Conservation (phyloP, 2,888 invertebrate species). For the Drosophila pseudotakahashii region DNA sequence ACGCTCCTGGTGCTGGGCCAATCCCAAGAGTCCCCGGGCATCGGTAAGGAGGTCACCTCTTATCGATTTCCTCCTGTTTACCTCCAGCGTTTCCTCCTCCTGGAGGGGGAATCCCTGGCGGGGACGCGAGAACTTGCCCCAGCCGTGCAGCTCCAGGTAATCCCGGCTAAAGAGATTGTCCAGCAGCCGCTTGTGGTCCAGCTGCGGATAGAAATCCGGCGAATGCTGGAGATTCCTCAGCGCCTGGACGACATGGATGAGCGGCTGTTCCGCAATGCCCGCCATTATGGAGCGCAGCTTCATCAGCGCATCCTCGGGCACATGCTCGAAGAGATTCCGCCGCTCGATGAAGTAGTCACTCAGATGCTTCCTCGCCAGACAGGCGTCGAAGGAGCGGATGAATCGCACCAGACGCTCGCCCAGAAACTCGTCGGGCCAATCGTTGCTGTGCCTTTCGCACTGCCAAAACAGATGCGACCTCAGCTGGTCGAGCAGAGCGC, state of each 20-base stretch:
- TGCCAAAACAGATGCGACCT: conserved; percentile 91
- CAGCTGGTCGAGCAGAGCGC: conserved; percentile 88
- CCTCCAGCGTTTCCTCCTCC: conserved; percentile 32
- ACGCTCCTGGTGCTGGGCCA: conserved; percentile 85
- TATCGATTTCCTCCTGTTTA: neutral
- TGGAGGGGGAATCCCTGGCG: conserved; percentile 51
- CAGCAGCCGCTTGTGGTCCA: conserved; percentile 87
- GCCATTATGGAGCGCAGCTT: conserved; percentile 88
- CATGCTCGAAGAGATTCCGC: conserved; percentile 90
- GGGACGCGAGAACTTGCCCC: conserved; percentile 70
- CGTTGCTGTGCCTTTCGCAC: conserved; percentile 89
- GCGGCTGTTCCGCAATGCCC: conserved; percentile 89
- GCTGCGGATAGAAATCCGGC: conserved; percentile 87
- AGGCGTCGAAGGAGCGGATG: conserved; percentile 87
- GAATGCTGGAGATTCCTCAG: conserved; percentile 88
- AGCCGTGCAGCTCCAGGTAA: conserved; percentile 83
- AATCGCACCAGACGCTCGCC: conserved; percentile 88
- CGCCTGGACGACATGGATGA: conserved; percentile 89
- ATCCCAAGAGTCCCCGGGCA: conserved; percentile 84
- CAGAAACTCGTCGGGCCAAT: conserved; percentile 90
- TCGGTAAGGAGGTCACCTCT: conserved; percentile 34
- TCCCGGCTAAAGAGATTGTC: conserved; percentile 85
- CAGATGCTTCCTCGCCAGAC: conserved; percentile 87
- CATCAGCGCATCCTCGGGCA: conserved; percentile 87
- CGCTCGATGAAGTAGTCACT: conserved; percentile 90